phyloP scores from a whole-genome alignment of 2,797 vertebrate species.

The Falco peregrinus region DNA sequence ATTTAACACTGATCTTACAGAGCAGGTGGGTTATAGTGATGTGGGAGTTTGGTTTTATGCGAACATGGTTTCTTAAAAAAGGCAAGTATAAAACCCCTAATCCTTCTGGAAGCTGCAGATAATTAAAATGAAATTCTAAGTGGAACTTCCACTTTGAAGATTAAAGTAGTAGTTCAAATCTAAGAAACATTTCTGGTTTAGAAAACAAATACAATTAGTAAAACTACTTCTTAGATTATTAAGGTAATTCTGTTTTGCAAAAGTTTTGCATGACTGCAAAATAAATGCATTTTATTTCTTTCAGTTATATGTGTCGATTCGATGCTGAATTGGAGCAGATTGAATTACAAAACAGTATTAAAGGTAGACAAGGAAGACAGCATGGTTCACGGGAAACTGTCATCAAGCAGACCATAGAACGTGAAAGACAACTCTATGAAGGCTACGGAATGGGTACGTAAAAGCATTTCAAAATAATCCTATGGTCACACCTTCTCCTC shows the following conservation, averaged over 20 bases:
- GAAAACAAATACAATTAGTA: neutral
- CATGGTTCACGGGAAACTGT: conserved; percentile 86
- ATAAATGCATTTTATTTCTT: conserved; percentile 27
- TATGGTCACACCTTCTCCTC: neutral
- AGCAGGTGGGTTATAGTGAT: neutral
- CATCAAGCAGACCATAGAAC: conserved; percentile 90
- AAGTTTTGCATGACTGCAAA: neutral
- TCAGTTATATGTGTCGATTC: conserved; percentile 91
- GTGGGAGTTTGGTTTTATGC: neutral
- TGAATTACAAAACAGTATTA: conserved; percentile 90
- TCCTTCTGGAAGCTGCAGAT: neutral
- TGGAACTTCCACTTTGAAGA: neutral
- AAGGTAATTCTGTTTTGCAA: neutral
- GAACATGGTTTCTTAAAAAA: neutral
- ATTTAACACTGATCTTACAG: neutral
- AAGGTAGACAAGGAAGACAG: conserved; percentile 89
- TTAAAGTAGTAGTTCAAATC: neutral
- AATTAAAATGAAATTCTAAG: neutral
- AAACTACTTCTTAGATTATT: neutral
- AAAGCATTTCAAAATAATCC: neutral
- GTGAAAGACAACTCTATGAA: conserved; percentile 85
- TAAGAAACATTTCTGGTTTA: neutral
- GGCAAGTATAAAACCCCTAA: neutral
- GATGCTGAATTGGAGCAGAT: conserved; percentile 92
- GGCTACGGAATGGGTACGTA: conserved; percentile 87